A percentile compares a stretch with the other conserved stretches of the same genome.
These are phyloP conservation scores for Cabera pusaria DNA, from an alignment of 2,888 invertebrate genomes.

Conservation along the genomic window DNA sequence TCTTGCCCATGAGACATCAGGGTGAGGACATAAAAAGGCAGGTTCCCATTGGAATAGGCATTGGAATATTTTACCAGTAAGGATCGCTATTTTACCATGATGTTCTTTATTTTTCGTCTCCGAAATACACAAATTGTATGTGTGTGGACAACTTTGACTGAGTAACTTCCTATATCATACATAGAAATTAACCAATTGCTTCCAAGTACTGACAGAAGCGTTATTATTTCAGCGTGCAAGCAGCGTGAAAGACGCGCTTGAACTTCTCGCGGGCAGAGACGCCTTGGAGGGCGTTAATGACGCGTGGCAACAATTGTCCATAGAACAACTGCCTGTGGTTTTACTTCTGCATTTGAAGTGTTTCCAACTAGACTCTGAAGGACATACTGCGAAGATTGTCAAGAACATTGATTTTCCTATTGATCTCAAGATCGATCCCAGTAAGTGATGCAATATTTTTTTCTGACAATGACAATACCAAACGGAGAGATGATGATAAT, in stretches of 20 bases:
- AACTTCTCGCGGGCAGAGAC: constrained; percentile 92
- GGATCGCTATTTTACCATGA: constrained; percentile 42
- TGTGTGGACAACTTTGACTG: constrained; percentile 48
- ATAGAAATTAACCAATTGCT: neutral
- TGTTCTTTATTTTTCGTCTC: constrained; percentile 58
- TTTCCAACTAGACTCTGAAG: constrained; percentile 94
- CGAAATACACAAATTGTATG: too few species aligned
- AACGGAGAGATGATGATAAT: too few species aligned
- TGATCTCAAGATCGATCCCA: constrained; percentile 94
- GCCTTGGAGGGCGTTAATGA: constrained; percentile 94
- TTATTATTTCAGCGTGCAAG: constrained; percentile 86
- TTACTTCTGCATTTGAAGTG: constrained; percentile 96
- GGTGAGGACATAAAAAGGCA: too few species aligned
- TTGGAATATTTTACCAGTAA: too few species aligned
- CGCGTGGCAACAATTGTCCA: constrained; percentile 94
- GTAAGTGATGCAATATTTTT: constrained; percentile 66
- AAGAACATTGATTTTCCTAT: constrained; percentile 96
- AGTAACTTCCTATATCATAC: constrained; percentile 26
- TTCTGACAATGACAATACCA: too few species aligned
- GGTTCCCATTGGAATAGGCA: too few species aligned
- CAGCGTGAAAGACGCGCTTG: constrained; percentile 93
- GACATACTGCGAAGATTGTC: constrained; percentile 95
- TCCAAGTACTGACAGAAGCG: neutral
- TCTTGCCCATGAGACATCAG: too few species aligned
- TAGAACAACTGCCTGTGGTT: constrained; percentile 95